A percentile compares a stretch with the other conserved stretches of the same genome.
These are phyloP conservation scores for Siderastrea radians DNA, from an alignment of 92 coral and sea anemone species.

Conservation along the genomic window DNA sequence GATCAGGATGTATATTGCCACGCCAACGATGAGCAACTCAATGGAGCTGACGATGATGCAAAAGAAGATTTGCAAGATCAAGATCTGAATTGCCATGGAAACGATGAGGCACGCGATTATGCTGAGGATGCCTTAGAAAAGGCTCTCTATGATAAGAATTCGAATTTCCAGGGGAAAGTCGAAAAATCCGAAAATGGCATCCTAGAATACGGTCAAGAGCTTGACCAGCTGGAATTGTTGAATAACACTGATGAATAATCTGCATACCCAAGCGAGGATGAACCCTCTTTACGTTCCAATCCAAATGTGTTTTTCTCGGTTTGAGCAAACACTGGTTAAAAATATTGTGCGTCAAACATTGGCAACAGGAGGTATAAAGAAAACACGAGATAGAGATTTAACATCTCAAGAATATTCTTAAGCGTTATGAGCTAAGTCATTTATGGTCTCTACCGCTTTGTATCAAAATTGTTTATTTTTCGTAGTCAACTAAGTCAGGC, in stretches of 20 bases:
- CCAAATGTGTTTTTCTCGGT: too few species aligned
- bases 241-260: background rate
- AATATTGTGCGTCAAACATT: too few species aligned
- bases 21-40: background rate
- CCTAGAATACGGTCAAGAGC: background rate
- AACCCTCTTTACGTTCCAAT: too few species aligned
- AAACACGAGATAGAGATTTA: too few species aligned
- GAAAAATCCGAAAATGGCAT: background rate
- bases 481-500: too few species aligned
- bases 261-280: background rate
- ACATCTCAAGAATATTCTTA: too few species aligned
- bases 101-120: background rate
- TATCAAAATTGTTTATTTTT: too few species aligned
- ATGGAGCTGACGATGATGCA: background rate
- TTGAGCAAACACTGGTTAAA: too few species aligned
- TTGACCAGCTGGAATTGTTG: background rate
- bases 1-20: background rate
- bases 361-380: too few species aligned
- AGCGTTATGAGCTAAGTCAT: too few species aligned
- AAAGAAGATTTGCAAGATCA: background rate
- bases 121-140: background rate
- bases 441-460: too few species aligned
- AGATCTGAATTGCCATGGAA: background rate
- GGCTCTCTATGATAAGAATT: background rate
- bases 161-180: background rate